Evolutionary conservation across 2,113 vertebrate genomes (phyloP), one percentile per base, ranked within the genome.

Genomic region (Rhagologus leucostigma): DNA sequence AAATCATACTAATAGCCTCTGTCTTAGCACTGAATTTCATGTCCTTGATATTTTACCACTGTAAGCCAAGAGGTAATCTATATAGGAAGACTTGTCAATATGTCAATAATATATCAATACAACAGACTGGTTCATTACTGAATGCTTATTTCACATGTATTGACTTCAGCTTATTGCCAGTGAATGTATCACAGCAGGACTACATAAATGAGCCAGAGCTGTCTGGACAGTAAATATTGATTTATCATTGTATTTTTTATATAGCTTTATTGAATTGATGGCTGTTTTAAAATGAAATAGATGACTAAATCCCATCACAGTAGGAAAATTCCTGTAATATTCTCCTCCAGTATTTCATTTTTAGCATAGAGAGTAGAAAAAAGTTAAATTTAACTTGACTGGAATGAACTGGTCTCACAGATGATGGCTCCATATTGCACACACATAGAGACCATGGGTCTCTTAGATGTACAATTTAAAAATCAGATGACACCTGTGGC

Each of bases 201-300:
- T 73, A 65, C 18, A 86, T 80, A 93, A 97, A 93, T 63, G 23
- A 87, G 35, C 8, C 68, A 86, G 79, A 93, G 24, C 64, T 84
- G 64, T 80, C 89, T 67, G 69, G 91, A 91, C 86, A 87, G 94
- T 71, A 96, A 92, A 96, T 94, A 85, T 33, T 90, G 95, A 97
- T 97, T 97, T 95, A 96, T 96, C 88, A 92, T 27, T 8, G 76
- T 71, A 84, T 80, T 97, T 97, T 90, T 94, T 79, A 95, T 80
- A 74, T 10, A 90, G 71, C 52, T 47, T 89, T 95, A 96, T 81
- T 95, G 93, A 91, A 94, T 53, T 96, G 94, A 94, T 78, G 95
- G 88, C 57, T 92, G 87, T 74, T 96, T 97, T 68, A 94, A 85
- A 92, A 95, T 79, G 41, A 94, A 92, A 95, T 23, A 37, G 67